A percentile compares a stretch with the other conserved stretches of the same genome.
Evolutionary conservation across 2,113 vertebrate genomes (phyloP).

Genomic region (Glaucidium brasilianum): DNA sequence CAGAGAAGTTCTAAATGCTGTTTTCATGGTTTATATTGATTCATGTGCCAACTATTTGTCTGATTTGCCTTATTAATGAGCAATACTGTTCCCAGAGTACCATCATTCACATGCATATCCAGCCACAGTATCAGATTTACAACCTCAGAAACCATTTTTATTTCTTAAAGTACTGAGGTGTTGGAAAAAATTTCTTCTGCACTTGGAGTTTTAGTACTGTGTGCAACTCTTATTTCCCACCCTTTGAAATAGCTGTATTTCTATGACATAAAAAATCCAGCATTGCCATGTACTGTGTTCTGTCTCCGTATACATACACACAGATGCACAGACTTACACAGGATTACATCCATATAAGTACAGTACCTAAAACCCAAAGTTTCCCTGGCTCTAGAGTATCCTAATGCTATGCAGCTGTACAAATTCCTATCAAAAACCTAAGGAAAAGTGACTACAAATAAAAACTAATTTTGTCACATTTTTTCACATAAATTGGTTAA

Average conservation of each 20-base stretch:
- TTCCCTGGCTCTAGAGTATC: not conserved
- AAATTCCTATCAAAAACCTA: not conserved
- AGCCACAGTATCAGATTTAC: not conserved
- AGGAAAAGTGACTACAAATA: not conserved
- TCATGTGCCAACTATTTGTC: not conserved
- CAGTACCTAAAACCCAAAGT: not conserved
- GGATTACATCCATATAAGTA: not conserved
- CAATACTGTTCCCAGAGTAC: not conserved
- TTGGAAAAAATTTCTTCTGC: not conserved
- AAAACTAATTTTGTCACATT: not conserved
- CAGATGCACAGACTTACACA: rapidly evolving
- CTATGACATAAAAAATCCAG: not conserved
- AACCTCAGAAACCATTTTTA: not conserved
- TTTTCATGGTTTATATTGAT: not conserved
- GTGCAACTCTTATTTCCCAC: not conserved
- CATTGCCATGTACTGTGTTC: not conserved
- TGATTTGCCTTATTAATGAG: not conserved
- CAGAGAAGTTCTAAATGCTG: not conserved
- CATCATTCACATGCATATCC: not conserved
- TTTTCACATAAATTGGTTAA: not conserved
- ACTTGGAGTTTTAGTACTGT: not conserved
- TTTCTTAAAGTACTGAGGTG: not conserved
- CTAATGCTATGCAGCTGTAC: not conserved
- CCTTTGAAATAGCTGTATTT: not conserved
- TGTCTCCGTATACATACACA: not conserved